phyloP scores from a whole-genome alignment of 2,113 vertebrate species.

The Tamias sibiricus region DNA sequence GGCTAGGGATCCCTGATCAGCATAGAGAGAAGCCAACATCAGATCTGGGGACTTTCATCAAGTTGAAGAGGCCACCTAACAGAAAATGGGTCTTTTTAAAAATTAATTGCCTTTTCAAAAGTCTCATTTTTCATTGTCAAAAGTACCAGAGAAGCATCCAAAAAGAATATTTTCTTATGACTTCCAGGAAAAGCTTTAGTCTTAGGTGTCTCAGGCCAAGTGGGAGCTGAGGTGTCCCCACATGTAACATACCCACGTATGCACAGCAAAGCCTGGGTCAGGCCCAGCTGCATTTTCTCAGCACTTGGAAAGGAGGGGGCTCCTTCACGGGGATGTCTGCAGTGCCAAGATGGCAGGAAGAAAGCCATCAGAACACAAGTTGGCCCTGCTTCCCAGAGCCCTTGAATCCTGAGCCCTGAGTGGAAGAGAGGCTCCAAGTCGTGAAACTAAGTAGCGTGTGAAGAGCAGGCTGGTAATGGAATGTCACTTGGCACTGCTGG shows the following conservation, averaged over 20 bases:
- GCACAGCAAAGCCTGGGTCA: neutral
- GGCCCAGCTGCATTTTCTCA: neutral
- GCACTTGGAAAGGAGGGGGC: neutral
- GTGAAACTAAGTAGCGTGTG: constrained; percentile 48
- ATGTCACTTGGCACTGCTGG: constrained; percentile 36
- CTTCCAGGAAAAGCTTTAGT: neutral
- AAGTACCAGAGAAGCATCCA: neutral
- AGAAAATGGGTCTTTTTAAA: neutral
- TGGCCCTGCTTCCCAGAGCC: constrained; percentile 52
- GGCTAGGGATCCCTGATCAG: neutral
- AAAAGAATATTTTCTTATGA: neutral
- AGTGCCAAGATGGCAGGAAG: neutral
- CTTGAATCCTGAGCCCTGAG: constrained; percentile 3
- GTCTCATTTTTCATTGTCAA: neutral
- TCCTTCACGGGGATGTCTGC: neutral
- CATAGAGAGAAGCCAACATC: neutral
- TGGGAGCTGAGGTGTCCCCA: neutral
- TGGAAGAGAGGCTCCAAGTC: neutral
- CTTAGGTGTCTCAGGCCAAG: neutral
- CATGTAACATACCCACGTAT: neutral
- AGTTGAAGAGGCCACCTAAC: neutral
- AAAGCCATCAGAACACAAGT: neutral
- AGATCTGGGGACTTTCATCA: neutral
- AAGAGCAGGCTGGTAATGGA: constrained; percentile 59
- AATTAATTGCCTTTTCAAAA: neutral